These are phyloP conservation scores for Channallabes apus DNA, from an alignment of 2,797 vertebrate genomes.

Conservation along the genomic window DNA sequence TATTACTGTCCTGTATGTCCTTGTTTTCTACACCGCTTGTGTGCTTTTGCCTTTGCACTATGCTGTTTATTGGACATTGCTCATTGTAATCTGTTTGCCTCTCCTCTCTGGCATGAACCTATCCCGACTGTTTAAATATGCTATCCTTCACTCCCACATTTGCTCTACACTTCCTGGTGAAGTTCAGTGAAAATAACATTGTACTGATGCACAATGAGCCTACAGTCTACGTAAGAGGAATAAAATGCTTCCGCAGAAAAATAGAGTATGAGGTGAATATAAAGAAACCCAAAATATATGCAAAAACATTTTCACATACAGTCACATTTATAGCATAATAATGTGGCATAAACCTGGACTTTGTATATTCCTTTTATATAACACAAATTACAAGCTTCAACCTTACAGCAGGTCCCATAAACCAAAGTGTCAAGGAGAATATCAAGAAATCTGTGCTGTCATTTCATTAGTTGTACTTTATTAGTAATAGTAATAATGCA, in stretches of 20 bases:
- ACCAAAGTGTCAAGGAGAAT: no score
- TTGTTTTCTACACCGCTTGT: neutral
- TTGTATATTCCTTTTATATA: neutral
- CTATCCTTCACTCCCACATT: neutral
- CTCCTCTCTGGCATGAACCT: neutral
- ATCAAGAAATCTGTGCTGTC: neutral
- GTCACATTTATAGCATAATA: no score
- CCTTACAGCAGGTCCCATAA: neutral
- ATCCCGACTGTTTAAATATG: constrained; percentile 20
- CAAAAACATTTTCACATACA: neutral
- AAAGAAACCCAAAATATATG: neutral
- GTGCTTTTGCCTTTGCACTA: neutral
- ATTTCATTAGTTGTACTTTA: neutral
- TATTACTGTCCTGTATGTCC: neutral
- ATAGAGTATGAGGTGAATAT: neutral
- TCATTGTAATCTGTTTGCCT: constrained; percentile 24
- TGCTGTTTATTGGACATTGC: neutral
- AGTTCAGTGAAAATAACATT: neutral
- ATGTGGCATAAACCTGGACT: neutral
- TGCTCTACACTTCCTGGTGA: neutral
- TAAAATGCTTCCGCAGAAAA: neutral
- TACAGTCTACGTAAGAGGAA: neutral
- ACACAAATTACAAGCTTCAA: neutral
- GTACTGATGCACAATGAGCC: neutral
- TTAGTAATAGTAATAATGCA: neutral